phyloP scores from a whole-genome alignment of 2,113 vertebrate species.

The Chauna torquata region DNA sequence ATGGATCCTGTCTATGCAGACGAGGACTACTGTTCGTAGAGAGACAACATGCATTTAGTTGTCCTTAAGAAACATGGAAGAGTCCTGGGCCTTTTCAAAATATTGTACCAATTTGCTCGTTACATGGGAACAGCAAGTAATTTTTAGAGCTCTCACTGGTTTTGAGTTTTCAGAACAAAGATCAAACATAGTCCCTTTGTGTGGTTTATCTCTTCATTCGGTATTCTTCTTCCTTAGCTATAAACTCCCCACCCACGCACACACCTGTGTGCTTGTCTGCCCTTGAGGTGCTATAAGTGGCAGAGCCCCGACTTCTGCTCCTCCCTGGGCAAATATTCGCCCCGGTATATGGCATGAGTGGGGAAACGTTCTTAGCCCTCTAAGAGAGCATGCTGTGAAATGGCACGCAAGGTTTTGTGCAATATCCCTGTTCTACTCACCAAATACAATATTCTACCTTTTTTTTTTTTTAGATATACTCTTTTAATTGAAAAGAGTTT shows the following conservation, averaged over 20 bases:
- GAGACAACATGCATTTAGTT: neutral
- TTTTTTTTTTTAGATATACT: neutral
- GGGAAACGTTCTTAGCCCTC: neutral
- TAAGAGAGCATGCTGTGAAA: neutral
- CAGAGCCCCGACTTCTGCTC: neutral
- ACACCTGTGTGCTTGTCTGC: constrained; percentile 41
- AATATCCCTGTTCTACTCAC: neutral
- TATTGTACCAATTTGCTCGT: neutral
- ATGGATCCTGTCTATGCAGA: neutral
- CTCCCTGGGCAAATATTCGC: neutral
- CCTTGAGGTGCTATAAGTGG: neutral
- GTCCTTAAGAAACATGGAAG: neutral
- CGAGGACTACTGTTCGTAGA: neutral
- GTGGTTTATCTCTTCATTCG: constrained; percentile 47
- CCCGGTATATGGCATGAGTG: neutral
- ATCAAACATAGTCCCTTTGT: constrained; percentile 40
- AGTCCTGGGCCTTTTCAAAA: neutral
- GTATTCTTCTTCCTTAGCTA: constrained; percentile 35
- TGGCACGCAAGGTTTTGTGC: neutral
- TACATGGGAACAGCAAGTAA: neutral
- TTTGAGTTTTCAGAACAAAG: constrained; percentile 43
- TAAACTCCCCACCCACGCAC: constrained; percentile 19
- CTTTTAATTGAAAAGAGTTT: neutral
- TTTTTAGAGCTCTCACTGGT: neutral
- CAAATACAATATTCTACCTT: neutral